Percentiles rank a stretch among this genome's conserved stretches.
phyloP scores from a whole-genome alignment of 2,888 invertebrate genomes.

The Torymus auratus region DNA sequence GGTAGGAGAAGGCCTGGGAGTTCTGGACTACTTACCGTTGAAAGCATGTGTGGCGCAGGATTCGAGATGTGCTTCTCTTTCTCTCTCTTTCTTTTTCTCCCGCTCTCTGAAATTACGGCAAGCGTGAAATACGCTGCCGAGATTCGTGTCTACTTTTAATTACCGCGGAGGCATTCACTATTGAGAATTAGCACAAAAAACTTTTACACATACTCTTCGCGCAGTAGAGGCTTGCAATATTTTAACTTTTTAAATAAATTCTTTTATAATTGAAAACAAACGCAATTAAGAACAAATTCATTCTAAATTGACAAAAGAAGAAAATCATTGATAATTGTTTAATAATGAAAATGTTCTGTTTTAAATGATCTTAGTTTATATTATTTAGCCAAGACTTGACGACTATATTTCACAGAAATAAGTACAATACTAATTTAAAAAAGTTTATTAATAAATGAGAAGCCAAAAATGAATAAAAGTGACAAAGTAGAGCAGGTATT shows the following conservation, averaged over 20 bases:
- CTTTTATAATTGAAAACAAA: too few relatives aligned
- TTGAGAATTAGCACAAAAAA: conserved; percentile 9
- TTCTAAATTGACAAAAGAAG: too few relatives aligned
- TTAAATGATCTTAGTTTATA: too few relatives aligned
- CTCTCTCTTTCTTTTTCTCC: not conserved
- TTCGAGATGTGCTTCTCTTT: conserved; percentile 18
- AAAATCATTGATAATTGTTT: too few relatives aligned
- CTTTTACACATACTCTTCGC: not conserved
- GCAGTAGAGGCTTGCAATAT: too few relatives aligned
- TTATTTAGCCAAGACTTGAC: not conserved
- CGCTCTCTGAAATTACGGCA: conserved; percentile 45
- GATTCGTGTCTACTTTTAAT: conserved; percentile 19
- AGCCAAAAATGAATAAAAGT: too few relatives aligned
- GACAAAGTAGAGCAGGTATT: too few relatives aligned
- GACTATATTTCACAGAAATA: not conserved
- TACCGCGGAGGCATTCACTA: not conserved
- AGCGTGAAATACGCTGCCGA: conserved; percentile 30
- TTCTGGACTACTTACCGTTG: conserved; percentile 73
- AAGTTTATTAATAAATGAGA: not conserved
- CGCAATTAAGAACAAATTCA: too few relatives aligned
- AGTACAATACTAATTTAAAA: not conserved
- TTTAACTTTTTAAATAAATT: not conserved
- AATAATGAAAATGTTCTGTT: too few relatives aligned
- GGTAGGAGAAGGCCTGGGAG: conserved; percentile 68
- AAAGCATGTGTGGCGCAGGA: conserved; percentile 35